A percentile compares a stretch with the other conserved stretches of the same genome.
These are phyloP conservation scores for Esox niger DNA, from an alignment of 2,113 vertebrate species.

Conservation along the genomic window DNA sequence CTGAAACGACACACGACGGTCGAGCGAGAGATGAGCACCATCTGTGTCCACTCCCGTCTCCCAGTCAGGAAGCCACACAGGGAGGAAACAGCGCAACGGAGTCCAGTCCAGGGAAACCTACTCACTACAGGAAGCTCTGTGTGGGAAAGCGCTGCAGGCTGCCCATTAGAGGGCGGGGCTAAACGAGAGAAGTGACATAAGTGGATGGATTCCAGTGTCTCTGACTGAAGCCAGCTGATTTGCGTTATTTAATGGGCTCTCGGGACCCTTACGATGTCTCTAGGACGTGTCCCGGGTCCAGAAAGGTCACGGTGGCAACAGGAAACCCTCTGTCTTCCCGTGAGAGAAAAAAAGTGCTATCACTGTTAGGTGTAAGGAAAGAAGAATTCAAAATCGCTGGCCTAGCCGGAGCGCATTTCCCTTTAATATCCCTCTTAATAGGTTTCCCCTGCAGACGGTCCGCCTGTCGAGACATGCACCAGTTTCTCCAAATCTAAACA, in stretches of 20 bases:
- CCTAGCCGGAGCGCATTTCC: neutral
- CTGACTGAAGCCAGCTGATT: constrained; percentile 4
- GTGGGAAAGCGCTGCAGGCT: constrained; percentile 50
- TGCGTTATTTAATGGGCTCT: constrained; percentile 4
- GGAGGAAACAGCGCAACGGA: constrained; percentile 24
- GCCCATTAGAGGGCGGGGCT: constrained; percentile 29
- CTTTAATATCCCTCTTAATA: neutral
- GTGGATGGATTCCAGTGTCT: constrained; percentile 15
- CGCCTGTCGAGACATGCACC: neutral
- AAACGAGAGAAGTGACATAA: constrained; percentile 11
- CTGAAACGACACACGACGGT: constrained; percentile 13
- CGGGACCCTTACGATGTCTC: too few species aligned
- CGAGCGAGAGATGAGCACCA: constrained; percentile 9
- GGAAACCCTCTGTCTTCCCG: neutral
- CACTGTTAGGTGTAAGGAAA: too few species aligned
- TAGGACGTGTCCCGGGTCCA: neutral
- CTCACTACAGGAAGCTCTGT: constrained; percentile 50
- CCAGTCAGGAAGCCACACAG: constrained; percentile 41
- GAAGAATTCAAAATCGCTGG: too few species aligned
- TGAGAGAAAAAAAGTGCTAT: too few species aligned
- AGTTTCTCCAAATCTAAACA: neutral
- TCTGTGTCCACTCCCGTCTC: constrained; percentile 42
- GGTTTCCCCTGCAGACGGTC: neutral
- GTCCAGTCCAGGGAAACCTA: constrained; percentile 28
- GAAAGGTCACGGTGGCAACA: neutral